Conservation (phyloP, 2,888 invertebrate species). For the Taphrorychus bicolor region DNA sequence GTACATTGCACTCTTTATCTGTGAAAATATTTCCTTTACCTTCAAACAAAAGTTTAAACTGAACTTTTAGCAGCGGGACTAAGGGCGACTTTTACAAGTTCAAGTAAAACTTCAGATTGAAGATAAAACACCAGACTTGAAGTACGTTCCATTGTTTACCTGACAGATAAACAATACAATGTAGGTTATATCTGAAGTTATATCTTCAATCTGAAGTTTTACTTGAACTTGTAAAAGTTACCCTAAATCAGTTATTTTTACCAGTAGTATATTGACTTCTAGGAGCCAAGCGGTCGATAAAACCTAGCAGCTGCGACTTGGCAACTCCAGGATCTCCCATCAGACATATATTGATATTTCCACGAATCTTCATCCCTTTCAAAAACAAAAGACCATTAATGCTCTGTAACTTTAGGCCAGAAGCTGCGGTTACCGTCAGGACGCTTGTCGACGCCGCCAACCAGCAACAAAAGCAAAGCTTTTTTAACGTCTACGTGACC, state of each 20-base stretch:
- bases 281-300: slow-evolving; percentile 91
- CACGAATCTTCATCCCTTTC: slow-evolving; percentile 88
- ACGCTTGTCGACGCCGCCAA: slow-evolving; percentile 86
- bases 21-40: too few species aligned
- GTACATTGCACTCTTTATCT: too few species aligned
- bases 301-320: slow-evolving; percentile 94
- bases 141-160: neutral
- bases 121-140: too few species aligned
- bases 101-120: too few species aligned
- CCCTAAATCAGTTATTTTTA: neutral
- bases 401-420: neutral
- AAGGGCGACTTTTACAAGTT: too few species aligned
- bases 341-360: slow-evolving; percentile 95
- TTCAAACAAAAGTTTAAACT: too few species aligned
- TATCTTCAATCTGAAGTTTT: too few species aligned
- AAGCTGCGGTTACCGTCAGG: slow-evolving; percentile 75
- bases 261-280: slow-evolving; percentile 95
- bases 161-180: too few species aligned
- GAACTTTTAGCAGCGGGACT: too few species aligned
- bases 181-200: too few species aligned
- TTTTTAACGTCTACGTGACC: slow-evolving; percentile 99
- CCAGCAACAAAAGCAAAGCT: slow-evolving; percentile 88
- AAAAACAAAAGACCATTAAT: neutral
- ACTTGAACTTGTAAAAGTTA: too few species aligned
- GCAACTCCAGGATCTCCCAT: slow-evolving; percentile 99